Conservation (phyloP, 2,113 vertebrate species). For the Bos indicus region DNA sequence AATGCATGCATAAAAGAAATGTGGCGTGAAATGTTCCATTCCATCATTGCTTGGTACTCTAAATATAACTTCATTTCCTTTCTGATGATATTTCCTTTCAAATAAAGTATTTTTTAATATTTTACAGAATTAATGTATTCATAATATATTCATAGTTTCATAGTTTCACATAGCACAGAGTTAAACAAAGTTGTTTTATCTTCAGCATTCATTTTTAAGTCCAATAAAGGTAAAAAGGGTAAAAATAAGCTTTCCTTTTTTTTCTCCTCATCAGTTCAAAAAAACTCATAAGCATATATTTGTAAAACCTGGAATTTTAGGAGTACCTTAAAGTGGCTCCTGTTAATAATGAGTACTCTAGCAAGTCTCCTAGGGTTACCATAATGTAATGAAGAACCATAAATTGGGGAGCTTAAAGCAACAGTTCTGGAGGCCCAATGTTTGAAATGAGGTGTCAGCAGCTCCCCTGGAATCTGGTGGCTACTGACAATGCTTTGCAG, state of each 20-base stretch:
- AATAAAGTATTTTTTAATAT: constrained; percentile 28
- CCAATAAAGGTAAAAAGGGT: background rate
- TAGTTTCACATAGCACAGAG: background rate
- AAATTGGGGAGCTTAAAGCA: background rate
- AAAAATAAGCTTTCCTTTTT: background rate
- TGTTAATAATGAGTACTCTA: background rate
- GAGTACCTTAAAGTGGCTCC: background rate
- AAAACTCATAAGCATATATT: background rate
- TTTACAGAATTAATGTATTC: constrained; percentile 44
- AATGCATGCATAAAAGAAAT: background rate
- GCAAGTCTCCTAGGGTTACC: background rate
- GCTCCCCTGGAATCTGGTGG: background rate
- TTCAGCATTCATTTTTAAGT: constrained; percentile 14
- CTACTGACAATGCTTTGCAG: background rate
- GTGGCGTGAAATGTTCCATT: background rate
- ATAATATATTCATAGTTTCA: constrained; percentile 35
- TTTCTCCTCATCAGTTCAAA: background rate
- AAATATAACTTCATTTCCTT: constrained; percentile 18
- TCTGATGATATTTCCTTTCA: constrained; percentile 64
- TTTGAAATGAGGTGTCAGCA: background rate
- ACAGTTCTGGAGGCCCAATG: background rate
- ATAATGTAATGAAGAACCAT: background rate
- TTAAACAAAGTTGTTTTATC: constrained; percentile 7
- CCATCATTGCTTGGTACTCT: background rate
- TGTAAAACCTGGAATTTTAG: background rate